phyloP scores from a whole-genome alignment of 2,113 vertebrate species.

The Alosa alosa region DNA sequence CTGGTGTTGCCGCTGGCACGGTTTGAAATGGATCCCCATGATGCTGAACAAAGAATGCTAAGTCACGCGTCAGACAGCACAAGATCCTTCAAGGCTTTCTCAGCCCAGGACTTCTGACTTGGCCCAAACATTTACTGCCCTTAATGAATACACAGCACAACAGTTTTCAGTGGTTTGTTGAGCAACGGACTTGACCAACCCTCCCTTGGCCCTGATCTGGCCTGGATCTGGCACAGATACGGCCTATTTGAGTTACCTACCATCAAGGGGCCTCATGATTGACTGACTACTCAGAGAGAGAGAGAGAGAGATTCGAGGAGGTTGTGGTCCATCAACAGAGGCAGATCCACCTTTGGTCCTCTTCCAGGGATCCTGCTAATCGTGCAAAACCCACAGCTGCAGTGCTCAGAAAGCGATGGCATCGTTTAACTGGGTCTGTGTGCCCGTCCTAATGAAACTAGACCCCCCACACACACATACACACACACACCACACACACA shows the following conservation, averaged over 20 bases:
- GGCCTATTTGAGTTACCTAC: not conserved
- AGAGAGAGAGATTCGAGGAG: not conserved
- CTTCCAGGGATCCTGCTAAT: not conserved
- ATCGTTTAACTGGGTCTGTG: not conserved
- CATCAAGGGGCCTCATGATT: not conserved
- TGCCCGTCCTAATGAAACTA: slow-evolving; percentile 38
- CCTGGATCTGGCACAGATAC: not conserved
- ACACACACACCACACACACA: no score
- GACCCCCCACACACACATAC: slow-evolving; percentile 28
- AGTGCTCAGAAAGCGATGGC: not conserved
- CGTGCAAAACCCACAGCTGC: not conserved
- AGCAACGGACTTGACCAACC: not conserved
- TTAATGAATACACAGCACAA: not conserved
- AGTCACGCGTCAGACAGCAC: not conserved
- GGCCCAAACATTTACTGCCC: not conserved
- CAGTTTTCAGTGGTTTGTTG: not conserved
- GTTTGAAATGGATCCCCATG: not conserved
- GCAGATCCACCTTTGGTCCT: not conserved
- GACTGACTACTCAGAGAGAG: not conserved
- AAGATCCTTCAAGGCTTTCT: not conserved
- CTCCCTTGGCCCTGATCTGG: no score
- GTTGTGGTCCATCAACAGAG: not conserved
- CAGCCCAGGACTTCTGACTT: not conserved
- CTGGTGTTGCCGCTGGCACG: not conserved
- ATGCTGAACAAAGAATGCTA: not conserved